Evolutionary conservation across 2,113 vertebrate species (phyloP), one percentile per base, ranked within the genome.

Genomic region (Ceuthmochares aereus): DNA sequence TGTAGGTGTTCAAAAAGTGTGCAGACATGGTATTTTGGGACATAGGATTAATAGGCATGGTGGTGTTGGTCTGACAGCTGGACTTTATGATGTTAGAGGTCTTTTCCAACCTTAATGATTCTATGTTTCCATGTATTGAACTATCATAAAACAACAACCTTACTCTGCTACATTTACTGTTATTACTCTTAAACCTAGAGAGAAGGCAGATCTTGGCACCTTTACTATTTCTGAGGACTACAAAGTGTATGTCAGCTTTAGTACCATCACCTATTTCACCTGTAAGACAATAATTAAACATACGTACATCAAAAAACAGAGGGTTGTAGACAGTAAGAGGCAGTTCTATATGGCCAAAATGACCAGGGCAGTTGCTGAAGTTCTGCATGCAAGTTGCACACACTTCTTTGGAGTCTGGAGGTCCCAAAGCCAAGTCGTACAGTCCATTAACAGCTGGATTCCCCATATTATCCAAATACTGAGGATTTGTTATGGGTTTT

Each of bases 361-460:
- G 99, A 11, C 99, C 99, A 0, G 99, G 99, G 81, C 99, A 99
- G 96, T 96, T 98, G 95, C 92, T 98, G 96, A 98, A 99, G 95
- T 99, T 98, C 97, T 99, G 99, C 89, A 98, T 98, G 64, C 99
- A 99, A 22, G 99, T 99, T 4, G 98, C 97, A 96, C 99, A 99
- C 32, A 98, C 98, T 97, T 99, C 99, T 79, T 97, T 99, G 87
- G 78, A 98, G 96, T 99, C 98, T 0, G 98, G 97, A 4, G 99
- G 99, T 9, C 99, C 99, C 93, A 99, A 89, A 9, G 99, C 98
- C 95, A 99, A 90, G 81, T 99, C 99, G 0, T 99, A 99, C 9
- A 99, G 96, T 12, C 99, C 98, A 27, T 99, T 99, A 4, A 76
- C 52, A 5, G 99, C 98, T 3, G 99, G 98, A 56, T 99, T 99